Evolutionary conservation across 2,797 vertebrate genomes (phyloP), one percentile per base, ranked within the genome.

Genomic region (Centroberyx gerrardi): DNA sequence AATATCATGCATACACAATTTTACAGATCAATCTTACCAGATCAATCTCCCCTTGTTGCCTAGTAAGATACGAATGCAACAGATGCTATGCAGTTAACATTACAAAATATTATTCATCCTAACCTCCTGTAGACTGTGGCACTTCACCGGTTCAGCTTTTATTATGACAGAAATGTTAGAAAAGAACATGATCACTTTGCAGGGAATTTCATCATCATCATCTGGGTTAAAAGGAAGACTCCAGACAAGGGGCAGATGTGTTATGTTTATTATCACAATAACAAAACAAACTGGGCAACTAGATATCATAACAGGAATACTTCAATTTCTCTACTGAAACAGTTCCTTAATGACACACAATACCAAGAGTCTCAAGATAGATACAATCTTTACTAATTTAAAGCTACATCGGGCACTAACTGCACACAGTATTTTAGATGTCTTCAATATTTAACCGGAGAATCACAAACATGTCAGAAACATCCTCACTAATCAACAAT

Each of bases 221-320:
- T 22, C 22, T 22, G 4, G 14, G 14, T 46, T 15, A 15, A 76
- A 78, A n/a, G 18, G 15, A 78, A 72, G 60, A 85, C 65, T 51
- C 62, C 31, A 70, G 52, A 79, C 68, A 74, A 40, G 49, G 14
- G 68, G 5, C 2, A 0, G 42, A 31, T 78, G 76, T 74, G 70
- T 85, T 70, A 55, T 78, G 84, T 92, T 92, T 92, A 91, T 91
- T 90, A 72, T 74, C 82, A 85, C 90, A 72, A 81, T 78, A 83
- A 90, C 82, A 53, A 22, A 78, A 86, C 84, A 85, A 82, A 82
- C 63, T 67, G 52, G 87, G 60, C 63, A 61, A 75, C 67, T 36
- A 81, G 7, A 84, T 79, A 67, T 68, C 56, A 85, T 69, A 66
- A 84, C 82, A 82, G 67, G 73, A 70, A 75, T 74, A 81, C 48